Evolutionary conservation across 1,140 invertebrate species (phyloP).

Genomic region (Drosophila pruinosa): DNA sequence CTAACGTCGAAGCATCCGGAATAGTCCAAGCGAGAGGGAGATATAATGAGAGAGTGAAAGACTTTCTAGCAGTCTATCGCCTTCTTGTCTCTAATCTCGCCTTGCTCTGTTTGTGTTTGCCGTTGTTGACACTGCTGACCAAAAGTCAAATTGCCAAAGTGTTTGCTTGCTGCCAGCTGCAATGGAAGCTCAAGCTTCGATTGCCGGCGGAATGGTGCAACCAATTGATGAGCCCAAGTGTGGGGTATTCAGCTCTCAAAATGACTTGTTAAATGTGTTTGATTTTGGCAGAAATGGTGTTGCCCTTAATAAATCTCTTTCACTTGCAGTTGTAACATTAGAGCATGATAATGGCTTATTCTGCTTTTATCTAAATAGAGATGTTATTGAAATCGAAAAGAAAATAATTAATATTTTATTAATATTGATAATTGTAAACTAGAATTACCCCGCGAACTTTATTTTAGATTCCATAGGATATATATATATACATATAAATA

Average conservation of each 20-base stretch:
- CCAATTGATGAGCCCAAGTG: conserved; percentile 42
- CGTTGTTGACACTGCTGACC: conserved; percentile 75
- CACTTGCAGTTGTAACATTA: neutral
- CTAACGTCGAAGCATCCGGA: conserved; percentile 25
- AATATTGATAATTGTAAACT: no score
- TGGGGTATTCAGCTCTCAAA: conserved; percentile 30
- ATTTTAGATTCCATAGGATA: no score
- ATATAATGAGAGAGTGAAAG: neutral
- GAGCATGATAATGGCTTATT: neutral
- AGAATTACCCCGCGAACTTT: no score
- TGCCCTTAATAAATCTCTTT: no score
- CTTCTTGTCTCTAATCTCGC: neutral
- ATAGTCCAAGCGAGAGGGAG: neutral
- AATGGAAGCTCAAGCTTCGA: conserved; percentile 35
- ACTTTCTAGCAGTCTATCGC: neutral
- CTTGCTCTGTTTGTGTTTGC: conserved; percentile 26
- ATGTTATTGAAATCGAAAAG: no score
- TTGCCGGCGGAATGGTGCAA: conserved; percentile 26
- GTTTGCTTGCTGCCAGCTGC: conserved; percentile 66
- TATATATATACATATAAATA: no score
- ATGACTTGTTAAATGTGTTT: conserved; percentile 74
- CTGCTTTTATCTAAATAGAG: no score
- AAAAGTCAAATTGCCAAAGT: conserved; percentile 79
- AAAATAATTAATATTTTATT: no score
- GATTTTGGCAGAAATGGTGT: conserved; percentile 37